These are phyloP conservation scores for Eilema sororculum DNA, from an alignment of 2,888 invertebrate species.

Conservation along the genomic window DNA sequence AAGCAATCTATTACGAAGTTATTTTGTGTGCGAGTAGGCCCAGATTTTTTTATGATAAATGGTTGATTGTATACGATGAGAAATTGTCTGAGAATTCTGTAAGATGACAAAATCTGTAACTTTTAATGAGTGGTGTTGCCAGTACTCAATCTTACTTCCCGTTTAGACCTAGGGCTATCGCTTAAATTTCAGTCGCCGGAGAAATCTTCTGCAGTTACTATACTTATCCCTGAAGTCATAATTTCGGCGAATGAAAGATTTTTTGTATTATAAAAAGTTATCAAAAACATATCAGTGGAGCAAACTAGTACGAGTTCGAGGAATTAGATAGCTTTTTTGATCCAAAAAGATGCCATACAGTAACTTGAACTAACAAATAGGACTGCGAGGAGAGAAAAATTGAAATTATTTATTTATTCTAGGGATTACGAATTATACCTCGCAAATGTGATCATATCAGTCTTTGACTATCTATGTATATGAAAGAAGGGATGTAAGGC, in stretches of 20 bases:
- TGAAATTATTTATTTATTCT: no score
- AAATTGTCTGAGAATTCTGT: slow-evolving; percentile 29
- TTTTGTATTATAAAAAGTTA: no score
- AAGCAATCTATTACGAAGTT: slow-evolving; percentile 41
- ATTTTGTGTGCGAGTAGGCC: slow-evolving; percentile 43
- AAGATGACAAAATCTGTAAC: slow-evolving; percentile 24
- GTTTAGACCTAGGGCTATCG: background rate
- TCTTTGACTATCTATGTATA: background rate
- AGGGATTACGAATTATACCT: no score
- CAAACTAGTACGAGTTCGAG: no score
- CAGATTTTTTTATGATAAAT: slow-evolving; percentile 32
- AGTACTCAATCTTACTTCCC: background rate
- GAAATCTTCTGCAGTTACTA: no score
- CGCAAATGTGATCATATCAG: background rate
- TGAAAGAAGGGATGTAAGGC: background rate
- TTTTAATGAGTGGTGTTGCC: slow-evolving; percentile 11
- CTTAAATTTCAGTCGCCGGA: background rate
- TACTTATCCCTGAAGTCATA: background rate
- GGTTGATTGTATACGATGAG: slow-evolving; percentile 29
- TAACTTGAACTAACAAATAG: no score
- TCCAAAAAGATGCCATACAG: no score
- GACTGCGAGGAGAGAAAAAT: no score
- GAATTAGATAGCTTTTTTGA: no score
- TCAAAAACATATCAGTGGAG: no score
- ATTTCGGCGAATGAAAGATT: background rate